Evolutionary conservation across 2,113 vertebrate genomes (phyloP).

Genomic region (Patagioenas fasciata): DNA sequence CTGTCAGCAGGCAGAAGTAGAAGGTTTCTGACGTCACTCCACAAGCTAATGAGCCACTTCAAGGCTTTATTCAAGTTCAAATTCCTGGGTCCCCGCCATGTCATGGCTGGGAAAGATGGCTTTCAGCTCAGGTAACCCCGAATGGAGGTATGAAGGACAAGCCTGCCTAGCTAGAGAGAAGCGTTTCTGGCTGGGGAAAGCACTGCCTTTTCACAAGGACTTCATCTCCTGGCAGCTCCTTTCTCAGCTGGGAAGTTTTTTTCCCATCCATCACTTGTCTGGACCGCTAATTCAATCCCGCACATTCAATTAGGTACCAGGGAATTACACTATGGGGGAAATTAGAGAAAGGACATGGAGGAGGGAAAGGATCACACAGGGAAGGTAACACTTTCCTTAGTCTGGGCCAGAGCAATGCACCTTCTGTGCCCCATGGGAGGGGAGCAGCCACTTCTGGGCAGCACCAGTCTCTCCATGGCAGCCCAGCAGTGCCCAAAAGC

Average conservation of each 20-base stretch:
- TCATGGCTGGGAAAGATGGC: background rate
- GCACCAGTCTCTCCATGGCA: background rate
- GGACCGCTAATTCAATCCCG: background rate
- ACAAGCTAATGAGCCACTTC: background rate
- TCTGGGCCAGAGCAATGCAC: background rate
- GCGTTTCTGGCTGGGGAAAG: background rate
- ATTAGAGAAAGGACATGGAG: background rate
- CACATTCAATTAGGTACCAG: background rate
- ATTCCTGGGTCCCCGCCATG: background rate
- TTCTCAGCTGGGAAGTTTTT: background rate
- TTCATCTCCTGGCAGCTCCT: background rate
- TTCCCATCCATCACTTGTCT: background rate
- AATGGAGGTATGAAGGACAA: background rate
- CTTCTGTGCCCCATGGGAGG: background rate
- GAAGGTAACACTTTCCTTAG: background rate
- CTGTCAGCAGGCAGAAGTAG: conserved; percentile 31
- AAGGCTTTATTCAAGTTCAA: background rate
- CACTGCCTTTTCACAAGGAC: background rate
- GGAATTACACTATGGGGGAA: background rate
- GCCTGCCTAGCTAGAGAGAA: background rate
- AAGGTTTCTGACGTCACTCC: background rate
- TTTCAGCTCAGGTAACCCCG: background rate
- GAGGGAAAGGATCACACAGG: background rate
- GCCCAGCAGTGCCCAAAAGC: background rate
- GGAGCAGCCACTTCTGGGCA: background rate